Conservation (phyloP, 64 coral and sea anemone genomes). For the Porites lutea region DNA sequence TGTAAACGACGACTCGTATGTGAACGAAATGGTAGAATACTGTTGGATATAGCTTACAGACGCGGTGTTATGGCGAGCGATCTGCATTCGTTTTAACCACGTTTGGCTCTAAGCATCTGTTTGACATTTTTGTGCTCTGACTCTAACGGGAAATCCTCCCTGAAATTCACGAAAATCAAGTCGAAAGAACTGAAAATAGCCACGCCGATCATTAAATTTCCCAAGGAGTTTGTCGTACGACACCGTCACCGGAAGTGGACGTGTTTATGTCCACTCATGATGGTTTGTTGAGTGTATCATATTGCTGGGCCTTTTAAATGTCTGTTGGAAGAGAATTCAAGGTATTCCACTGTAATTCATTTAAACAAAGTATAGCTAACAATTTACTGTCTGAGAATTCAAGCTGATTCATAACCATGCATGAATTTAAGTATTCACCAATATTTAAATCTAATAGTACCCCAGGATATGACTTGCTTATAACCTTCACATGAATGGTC, state of each 20-base stretch:
- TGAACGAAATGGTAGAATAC: not conserved
- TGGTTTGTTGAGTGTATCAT: not conserved
- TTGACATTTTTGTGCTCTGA: not conserved
- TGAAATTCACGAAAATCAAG: not conserved
- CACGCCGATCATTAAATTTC: not conserved
- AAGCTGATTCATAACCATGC: no score
- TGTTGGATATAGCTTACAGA: not conserved
- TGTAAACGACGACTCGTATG: not conserved
- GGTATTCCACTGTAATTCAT: not conserved
- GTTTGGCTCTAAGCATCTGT: not conserved
- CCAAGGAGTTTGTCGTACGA: not conserved
- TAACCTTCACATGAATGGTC: no score
- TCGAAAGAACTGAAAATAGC: not conserved
- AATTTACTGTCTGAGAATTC: not conserved
- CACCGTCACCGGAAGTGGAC: slow-evolving; percentile 24
- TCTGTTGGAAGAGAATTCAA: not conserved
- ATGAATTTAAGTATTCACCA: no score
- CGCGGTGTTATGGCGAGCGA: not conserved
- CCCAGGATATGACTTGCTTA: no score
- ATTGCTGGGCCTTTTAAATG: not conserved
- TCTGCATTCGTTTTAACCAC: not conserved
- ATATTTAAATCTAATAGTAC: no score
- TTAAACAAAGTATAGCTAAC: not conserved
- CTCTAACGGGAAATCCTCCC: not conserved
- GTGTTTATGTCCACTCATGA: slow-evolving; percentile 3